These are phyloP conservation scores for Podilymbus podiceps DNA, from an alignment of 2,113 vertebrate genomes.

Conservation along the genomic window DNA sequence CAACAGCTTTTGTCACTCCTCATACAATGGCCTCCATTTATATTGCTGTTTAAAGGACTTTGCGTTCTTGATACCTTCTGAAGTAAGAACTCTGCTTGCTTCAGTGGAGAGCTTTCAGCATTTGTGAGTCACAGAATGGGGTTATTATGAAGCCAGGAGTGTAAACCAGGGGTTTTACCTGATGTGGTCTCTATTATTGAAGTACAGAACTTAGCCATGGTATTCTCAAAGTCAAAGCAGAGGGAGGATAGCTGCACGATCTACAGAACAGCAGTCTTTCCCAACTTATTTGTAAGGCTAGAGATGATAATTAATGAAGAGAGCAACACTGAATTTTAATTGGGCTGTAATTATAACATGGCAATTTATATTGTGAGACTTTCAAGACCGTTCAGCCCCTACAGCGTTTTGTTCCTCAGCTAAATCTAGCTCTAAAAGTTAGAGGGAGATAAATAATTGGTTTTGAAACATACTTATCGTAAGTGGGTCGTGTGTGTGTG, in stretches of 20 bases:
- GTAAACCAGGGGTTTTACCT: not conserved
- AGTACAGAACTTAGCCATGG: not conserved
- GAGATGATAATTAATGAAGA: constrained; percentile 57
- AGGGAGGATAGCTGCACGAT: not conserved
- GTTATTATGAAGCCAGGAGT: not conserved
- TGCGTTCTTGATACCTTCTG: not conserved
- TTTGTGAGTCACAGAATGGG: not conserved
- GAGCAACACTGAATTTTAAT: constrained; percentile 52
- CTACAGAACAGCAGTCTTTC: not conserved
- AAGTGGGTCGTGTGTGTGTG: not conserved
- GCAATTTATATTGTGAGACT: constrained; percentile 25
- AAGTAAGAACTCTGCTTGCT: not conserved
- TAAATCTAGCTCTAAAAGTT: constrained; percentile 4
- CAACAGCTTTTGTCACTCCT: not conserved
- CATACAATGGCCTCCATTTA: not conserved
- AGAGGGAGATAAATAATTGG: constrained; percentile 14
- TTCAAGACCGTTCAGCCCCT: constrained; percentile 23
- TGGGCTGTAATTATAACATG: constrained; percentile 37
- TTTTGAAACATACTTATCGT: not conserved
- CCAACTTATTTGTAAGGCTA: constrained; percentile 9
- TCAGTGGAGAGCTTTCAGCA: not conserved
- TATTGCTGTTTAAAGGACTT: not conserved
- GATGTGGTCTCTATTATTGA: rapidly evolving
- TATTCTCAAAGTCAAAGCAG: not conserved
- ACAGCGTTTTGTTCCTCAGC: not conserved